Conservation (phyloP, 2,113 vertebrate species). For the Stictonetta naevosa region DNA sequence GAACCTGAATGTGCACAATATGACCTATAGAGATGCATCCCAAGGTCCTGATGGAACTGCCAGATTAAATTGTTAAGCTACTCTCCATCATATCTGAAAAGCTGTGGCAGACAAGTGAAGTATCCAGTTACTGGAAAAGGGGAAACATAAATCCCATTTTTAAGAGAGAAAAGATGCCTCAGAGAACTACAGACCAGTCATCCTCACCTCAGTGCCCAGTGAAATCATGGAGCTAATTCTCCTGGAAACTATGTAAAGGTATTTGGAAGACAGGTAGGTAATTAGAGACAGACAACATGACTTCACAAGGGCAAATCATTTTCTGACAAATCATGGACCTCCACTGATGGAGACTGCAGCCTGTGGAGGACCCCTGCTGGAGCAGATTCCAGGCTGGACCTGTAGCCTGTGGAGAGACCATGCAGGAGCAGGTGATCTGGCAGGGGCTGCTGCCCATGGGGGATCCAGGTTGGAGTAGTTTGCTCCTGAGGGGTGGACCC, state of each 20-base stretch:
- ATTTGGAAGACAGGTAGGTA: not conserved
- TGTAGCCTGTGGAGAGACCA: no score
- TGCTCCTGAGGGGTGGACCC: no score
- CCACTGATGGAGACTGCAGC: no score
- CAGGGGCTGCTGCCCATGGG: no score
- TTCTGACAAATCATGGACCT: no score
- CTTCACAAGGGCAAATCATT: no score
- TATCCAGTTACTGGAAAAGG: not conserved
- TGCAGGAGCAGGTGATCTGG: no score
- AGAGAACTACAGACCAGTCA: not conserved
- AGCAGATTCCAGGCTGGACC: no score
- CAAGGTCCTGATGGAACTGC: not conserved
- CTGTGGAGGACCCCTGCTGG: no score
- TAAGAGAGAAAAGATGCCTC: not conserved
- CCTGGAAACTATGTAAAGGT: not conserved
- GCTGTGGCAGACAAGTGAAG: not conserved
- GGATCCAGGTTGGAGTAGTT: no score
- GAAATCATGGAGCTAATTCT: not conserved
- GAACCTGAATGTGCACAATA: not conserved
- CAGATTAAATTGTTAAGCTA: not conserved
- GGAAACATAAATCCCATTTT: not conserved
- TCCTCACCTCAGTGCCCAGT: not conserved
- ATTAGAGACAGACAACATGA: not conserved
- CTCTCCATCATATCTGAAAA: not conserved
- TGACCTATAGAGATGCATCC: not conserved